A percentile compares a stretch with the other conserved stretches of the same genome.
Conservation (phyloP, 2,797 vertebrate genomes). For the Synanceia verrucosa region DNA sequence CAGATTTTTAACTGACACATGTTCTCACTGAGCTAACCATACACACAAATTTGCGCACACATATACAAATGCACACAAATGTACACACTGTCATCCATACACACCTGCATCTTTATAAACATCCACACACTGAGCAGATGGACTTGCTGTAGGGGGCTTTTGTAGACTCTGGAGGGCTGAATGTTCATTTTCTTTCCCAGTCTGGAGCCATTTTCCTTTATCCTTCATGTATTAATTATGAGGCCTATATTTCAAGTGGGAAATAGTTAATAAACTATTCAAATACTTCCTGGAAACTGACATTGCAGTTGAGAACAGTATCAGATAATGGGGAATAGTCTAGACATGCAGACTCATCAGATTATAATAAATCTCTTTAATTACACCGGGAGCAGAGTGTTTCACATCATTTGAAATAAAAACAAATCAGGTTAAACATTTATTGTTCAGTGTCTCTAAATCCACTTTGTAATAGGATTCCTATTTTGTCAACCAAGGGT, state of each 20-base stretch:
- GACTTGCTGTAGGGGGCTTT: constrained; percentile 4
- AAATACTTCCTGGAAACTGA: constrained; percentile 40
- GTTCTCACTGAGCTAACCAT: no score
- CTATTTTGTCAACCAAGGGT: constrained; percentile 13
- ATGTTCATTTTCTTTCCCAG: constrained; percentile 59
- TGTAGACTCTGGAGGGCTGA: constrained; percentile 3
- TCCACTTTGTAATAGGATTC: constrained; percentile 10
- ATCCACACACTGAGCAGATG: constrained; percentile 15
- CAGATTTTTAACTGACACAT: constrained; percentile 45
- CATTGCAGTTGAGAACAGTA: neutral
- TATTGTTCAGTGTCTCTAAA: constrained; percentile 37
- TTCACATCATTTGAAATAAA: constrained; percentile 52
- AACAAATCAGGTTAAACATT: constrained; percentile 50
- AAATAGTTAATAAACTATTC: constrained; percentile 33
- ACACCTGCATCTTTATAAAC: constrained; percentile 29
- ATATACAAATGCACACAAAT: constrained; percentile 4
- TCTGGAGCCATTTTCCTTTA: constrained; percentile 25
- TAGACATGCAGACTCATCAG: constrained; percentile 34
- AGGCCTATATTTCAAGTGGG: neutral
- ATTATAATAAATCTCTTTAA: constrained; percentile 51
- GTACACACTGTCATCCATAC: constrained; percentile 1
- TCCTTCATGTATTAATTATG: constrained; percentile 62
- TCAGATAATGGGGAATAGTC: constrained; percentile 34
- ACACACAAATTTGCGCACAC: constrained; percentile 11
- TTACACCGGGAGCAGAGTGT: constrained; percentile 19